Conservation (phyloP, 2,113 vertebrate genomes). For the Petroica traversi region DNA sequence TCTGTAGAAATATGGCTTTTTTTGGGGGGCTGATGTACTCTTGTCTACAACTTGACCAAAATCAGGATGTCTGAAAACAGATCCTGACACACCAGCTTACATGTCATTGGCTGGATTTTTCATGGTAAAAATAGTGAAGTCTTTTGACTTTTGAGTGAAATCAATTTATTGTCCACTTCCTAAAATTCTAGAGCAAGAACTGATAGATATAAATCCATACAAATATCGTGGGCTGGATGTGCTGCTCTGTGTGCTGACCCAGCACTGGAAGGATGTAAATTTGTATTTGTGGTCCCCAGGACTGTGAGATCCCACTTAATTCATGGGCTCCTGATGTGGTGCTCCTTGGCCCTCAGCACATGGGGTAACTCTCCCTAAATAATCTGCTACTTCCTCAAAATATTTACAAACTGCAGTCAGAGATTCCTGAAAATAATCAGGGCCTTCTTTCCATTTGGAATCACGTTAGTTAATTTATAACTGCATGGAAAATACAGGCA, state of each 20-base stretch:
- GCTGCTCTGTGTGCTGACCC: background rate
- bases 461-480: accelerated
- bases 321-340: background rate
- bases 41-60: background rate
- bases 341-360: background rate
- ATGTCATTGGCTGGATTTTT: background rate
- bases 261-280: accelerated
- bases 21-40: background rate
- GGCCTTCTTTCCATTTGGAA: background rate
- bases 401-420: background rate
- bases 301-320: background rate
- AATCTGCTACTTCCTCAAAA: background rate
- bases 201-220: background rate
- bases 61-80: background rate
- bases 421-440: background rate
- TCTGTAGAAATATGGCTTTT: background rate
- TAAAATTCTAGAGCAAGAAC: background rate
- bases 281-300: background rate
- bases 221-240: background rate
- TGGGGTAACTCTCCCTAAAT: background rate
- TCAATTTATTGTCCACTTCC: background rate
- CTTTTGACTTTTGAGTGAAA: background rate
- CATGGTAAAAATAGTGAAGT: background rate
- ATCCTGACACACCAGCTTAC: background rate
- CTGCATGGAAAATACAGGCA: background rate